Conservation (phyloP, 1,140 invertebrate species). For the Diorhabda carinulata region DNA sequence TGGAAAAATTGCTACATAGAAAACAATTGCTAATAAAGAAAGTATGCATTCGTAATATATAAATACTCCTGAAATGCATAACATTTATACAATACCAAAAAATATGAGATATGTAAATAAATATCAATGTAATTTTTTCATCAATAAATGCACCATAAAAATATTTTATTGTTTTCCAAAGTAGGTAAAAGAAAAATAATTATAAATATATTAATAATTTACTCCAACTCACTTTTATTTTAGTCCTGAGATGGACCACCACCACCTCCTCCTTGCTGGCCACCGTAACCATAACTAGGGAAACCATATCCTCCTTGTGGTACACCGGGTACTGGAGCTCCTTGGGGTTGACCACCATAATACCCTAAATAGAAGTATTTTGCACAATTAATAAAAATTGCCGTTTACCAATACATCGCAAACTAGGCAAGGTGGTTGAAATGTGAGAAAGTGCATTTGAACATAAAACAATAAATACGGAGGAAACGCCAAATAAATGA, state of each 20-base stretch:
- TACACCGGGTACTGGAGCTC: conserved; percentile 32
- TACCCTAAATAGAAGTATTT: conserved; percentile 28
- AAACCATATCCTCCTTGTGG: conserved; percentile 42
- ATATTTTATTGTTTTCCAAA: conserved; percentile 28
- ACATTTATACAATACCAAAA: conserved; percentile 13
- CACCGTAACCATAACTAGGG: conserved; percentile 41
- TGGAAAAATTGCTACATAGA: conserved; percentile 25
- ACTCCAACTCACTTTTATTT: not conserved
- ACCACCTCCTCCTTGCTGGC: conserved; percentile 24
- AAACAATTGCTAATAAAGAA: conserved; percentile 24
- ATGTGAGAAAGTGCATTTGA: no score
- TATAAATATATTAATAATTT: conserved; percentile 9
- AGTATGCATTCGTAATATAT: conserved; percentile 13
- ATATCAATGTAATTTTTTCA: conserved; percentile 9
- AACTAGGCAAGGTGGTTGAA: no score
- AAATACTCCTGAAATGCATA: conserved; percentile 28
- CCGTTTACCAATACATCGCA: no score
- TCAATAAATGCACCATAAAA: conserved; percentile 13
- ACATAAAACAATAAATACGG: no score
- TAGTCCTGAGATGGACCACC: conserved; percentile 9
- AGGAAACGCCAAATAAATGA: no score
- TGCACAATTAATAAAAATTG: no score
- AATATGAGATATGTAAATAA: conserved; percentile 13
- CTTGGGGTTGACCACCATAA: conserved; percentile 41
- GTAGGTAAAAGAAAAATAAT: conserved; percentile 18